Conservation (phyloP, 2,113 vertebrate genomes). For the Narcine bancroftii region DNA sequence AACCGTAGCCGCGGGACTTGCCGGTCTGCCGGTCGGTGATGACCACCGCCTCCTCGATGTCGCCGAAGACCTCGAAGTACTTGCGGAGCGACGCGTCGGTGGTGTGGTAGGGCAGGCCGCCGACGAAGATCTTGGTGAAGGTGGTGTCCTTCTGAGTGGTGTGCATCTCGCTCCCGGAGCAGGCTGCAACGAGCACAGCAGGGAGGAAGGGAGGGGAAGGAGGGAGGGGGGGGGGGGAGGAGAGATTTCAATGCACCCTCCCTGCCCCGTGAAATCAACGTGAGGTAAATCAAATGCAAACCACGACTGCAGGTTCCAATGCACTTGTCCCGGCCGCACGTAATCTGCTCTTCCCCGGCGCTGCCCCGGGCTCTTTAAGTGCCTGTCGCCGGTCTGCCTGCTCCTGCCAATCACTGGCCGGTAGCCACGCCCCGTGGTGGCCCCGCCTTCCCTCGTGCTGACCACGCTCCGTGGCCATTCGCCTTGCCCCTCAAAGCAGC, state of each 20-base stretch:
- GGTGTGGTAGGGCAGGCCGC: conserved; percentile 93
- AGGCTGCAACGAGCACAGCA: background rate
- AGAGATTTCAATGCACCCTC: background rate
- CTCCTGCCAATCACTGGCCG: background rate
- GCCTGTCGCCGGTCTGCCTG: background rate
- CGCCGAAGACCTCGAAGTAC: conserved; percentile 96
- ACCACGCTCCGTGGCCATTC: background rate
- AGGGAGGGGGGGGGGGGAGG: too few relatives aligned
- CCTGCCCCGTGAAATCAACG: background rate
- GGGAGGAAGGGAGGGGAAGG: too few relatives aligned
- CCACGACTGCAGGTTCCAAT: background rate
- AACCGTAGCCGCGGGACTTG: conserved; percentile 92
- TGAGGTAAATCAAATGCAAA: background rate
- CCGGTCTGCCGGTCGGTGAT: conserved; percentile 95
- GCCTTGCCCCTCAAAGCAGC: background rate
- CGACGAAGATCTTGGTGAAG: conserved; percentile 97
- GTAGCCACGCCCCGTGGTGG: background rate
- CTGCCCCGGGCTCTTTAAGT: conserved; percentile 26
- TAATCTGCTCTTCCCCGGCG: background rate
- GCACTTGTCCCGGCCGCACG: background rate
- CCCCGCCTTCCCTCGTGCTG: background rate
- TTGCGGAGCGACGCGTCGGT: conserved; percentile 95
- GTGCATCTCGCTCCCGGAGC: conserved; percentile 72
- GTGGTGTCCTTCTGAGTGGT: conserved; percentile 97
- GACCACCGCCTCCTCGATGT: conserved; percentile 95